phyloP scores from a whole-genome alignment of 2,888 invertebrate species.

The Tubulanus polymorphus region DNA sequence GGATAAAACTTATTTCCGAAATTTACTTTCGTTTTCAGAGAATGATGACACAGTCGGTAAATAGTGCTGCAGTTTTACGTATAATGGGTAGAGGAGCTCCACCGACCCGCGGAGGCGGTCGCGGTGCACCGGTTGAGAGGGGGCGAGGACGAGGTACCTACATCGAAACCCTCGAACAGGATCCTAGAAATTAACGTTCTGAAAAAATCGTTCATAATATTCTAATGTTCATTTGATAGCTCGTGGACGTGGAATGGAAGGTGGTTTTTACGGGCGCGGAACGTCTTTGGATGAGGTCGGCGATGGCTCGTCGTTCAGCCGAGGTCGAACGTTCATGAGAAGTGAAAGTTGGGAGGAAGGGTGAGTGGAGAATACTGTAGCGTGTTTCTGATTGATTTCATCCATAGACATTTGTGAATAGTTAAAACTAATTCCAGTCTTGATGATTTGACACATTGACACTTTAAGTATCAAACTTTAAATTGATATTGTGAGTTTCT shows the following conservation, averaged over 20 bases:
- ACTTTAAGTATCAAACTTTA: too few species aligned
- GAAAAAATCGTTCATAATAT: slow-evolving; percentile 3
- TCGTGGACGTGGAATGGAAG: slow-evolving; percentile 43
- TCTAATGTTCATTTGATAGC: slow-evolving; percentile 1
- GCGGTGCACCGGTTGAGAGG: slow-evolving; percentile 41
- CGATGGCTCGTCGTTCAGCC: slow-evolving; percentile 37
- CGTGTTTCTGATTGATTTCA: too few species aligned
- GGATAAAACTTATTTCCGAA: not conserved
- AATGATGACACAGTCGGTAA: slow-evolving; percentile 56
- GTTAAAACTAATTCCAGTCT: too few species aligned
- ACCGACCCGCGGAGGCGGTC: slow-evolving; percentile 45
- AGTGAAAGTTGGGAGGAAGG: slow-evolving; percentile 52
- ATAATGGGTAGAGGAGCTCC: slow-evolving; percentile 47
- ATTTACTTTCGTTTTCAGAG: slow-evolving; percentile 54
- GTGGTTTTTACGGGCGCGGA: slow-evolving; percentile 45
- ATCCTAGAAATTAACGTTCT: slow-evolving; percentile 12
- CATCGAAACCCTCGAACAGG: slow-evolving; percentile 14
- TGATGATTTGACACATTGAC: too few species aligned
- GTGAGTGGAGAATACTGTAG: too few species aligned
- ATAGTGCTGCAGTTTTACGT: slow-evolving; percentile 56
- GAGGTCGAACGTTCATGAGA: slow-evolving; percentile 32
- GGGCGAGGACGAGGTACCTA: slow-evolving; percentile 54
- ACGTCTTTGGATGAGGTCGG: slow-evolving; percentile 34
- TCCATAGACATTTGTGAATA: too few species aligned
- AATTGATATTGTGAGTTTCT: too few species aligned